These are phyloP conservation scores for Morphnarchus princeps DNA, from an alignment of 2,113 vertebrate species.

Conservation along the genomic window DNA sequence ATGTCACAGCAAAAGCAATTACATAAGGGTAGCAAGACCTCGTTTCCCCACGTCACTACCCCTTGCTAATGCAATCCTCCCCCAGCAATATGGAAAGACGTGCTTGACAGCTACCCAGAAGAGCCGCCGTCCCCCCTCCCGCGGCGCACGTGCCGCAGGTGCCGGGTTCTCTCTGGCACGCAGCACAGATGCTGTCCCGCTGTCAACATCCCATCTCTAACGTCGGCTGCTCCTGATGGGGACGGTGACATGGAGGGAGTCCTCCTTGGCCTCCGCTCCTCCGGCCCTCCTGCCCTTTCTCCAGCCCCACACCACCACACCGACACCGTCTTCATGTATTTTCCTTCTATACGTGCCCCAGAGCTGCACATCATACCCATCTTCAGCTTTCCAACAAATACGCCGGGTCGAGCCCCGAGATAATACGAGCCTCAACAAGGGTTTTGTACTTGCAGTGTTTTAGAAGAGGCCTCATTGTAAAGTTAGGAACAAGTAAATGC, in stretches of 20 bases:
- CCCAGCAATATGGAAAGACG: background rate
- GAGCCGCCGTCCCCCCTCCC: background rate
- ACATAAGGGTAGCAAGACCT: constrained; percentile 1
- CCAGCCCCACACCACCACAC: background rate
- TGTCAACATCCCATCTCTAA: background rate
- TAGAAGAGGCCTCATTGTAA: background rate
- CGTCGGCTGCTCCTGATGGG: background rate
- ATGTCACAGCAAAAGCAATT: background rate
- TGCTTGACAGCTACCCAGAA: background rate
- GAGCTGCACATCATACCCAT: background rate
- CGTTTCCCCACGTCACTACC: background rate
- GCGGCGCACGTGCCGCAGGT: background rate
- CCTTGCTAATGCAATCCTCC: background rate
- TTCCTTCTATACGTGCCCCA: background rate
- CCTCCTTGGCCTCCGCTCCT: background rate
- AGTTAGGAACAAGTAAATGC: background rate
- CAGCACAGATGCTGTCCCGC: background rate
- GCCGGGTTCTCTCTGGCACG: background rate
- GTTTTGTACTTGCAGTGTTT: background rate
- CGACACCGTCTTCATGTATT: fast-evolving
- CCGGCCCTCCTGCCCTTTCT: background rate
- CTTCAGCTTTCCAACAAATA: background rate
- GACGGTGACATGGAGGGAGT: background rate
- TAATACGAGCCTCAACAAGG: background rate
- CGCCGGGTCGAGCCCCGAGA: background rate